A percentile compares a stretch with the other conserved stretches of the same genome.
Evolutionary conservation across 2,888 invertebrate species (phyloP).

Genomic region (Pseudeuparius sepicola): DNA sequence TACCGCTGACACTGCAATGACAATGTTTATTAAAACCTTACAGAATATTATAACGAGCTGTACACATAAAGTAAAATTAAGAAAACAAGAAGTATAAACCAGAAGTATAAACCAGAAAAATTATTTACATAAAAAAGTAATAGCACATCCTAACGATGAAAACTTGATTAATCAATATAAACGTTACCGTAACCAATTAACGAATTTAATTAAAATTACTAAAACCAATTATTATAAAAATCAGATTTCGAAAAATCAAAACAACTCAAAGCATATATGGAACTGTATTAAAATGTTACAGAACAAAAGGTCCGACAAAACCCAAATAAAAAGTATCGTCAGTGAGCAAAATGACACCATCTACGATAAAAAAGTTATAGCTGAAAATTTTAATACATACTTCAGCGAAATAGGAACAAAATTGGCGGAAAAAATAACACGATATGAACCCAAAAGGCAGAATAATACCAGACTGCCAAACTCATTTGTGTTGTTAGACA

Average conservation of each 20-base stretch:
- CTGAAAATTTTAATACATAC: slow-evolving; percentile 4
- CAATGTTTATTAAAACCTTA: too few relatives aligned
- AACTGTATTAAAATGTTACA: not conserved
- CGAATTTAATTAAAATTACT: slow-evolving; percentile 11
- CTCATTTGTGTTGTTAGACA: too few relatives aligned
- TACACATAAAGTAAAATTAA: too few relatives aligned
- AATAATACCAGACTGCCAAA: too few relatives aligned
- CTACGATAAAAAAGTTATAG: slow-evolving; percentile 1
- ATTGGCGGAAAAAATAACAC: slow-evolving; percentile 5
- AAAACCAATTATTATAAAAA: slow-evolving; percentile 11
- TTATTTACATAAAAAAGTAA: too few relatives aligned
- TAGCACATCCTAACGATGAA: slow-evolving; percentile 4
- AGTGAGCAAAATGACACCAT: not conserved
- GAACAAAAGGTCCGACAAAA: not conserved
- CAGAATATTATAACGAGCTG: too few relatives aligned
- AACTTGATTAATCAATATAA: slow-evolving; percentile 4
- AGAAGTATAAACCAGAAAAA: too few relatives aligned
- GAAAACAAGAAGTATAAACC: too few relatives aligned
- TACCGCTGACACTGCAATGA: too few relatives aligned
- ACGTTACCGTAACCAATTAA: slow-evolving; percentile 3
- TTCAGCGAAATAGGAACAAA: slow-evolving; percentile 1
- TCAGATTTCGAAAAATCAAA: slow-evolving; percentile 3
- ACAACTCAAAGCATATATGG: slow-evolving; percentile 10
- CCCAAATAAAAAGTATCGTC: slow-evolving; percentile 1
- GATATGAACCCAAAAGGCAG: too few relatives aligned